Evolutionary conservation across 2,888 invertebrate species (phyloP).

Genomic region (Agonopterix alstromeriana): DNA sequence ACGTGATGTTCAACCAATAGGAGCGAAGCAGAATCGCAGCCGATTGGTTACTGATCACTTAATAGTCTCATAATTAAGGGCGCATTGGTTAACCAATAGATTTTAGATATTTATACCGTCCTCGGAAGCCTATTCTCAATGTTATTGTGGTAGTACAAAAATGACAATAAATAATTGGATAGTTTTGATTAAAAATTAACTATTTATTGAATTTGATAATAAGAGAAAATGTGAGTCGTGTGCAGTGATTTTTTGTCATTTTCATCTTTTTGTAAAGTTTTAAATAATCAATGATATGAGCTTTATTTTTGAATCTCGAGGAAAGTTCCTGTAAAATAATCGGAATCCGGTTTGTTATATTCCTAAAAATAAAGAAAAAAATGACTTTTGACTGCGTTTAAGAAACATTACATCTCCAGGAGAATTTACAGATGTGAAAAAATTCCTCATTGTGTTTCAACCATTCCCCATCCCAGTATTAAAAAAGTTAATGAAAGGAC

Average conservation of each 20-base stretch:
- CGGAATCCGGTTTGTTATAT: slow-evolving; percentile 18
- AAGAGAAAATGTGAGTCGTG: not conserved
- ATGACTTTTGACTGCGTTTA: slow-evolving; percentile 14
- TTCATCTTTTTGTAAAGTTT: not conserved
- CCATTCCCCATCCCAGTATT: slow-evolving; percentile 63
- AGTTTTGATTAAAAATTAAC: slow-evolving; percentile 2
- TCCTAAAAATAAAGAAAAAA: slow-evolving; percentile 23
- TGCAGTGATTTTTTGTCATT: not conserved
- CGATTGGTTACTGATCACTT: slow-evolving; percentile 1
- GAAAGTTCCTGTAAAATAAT: not conserved
- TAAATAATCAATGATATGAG: not conserved
- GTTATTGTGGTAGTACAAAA: slow-evolving; percentile 51
- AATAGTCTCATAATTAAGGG: not conserved
- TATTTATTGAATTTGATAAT: slow-evolving; percentile 11
- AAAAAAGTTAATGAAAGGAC: slow-evolving; percentile 22
- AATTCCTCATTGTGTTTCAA: slow-evolving; percentile 24
- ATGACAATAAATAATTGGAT: slow-evolving; percentile 41
- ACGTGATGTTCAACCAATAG: slow-evolving; percentile 3
- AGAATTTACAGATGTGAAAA: slow-evolving; percentile 1
- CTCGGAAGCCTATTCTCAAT: slow-evolving; percentile 30
- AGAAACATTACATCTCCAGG: not conserved
- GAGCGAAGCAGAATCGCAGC: not conserved
- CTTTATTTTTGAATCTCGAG: slow-evolving; percentile 26
- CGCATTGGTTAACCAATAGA: not conserved
- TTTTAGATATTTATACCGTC: slow-evolving; percentile 26